Conservation (phyloP, 2,888 invertebrate genomes). For the Onthophagus sagittarius region DNA sequence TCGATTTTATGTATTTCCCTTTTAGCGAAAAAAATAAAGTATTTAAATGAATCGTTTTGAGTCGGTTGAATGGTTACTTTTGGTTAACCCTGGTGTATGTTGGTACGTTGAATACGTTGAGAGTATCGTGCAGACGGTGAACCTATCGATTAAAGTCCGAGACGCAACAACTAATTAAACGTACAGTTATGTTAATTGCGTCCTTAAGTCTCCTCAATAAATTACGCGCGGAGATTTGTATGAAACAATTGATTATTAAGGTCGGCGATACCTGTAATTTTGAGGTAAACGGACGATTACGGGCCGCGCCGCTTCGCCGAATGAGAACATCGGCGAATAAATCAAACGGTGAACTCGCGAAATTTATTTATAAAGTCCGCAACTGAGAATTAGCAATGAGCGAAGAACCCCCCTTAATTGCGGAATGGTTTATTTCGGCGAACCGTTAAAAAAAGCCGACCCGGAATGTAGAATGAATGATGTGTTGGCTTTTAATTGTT, state of each 20-base stretch:
- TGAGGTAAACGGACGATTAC: not conserved
- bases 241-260: not conserved
- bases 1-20: no score
- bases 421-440: not conserved
- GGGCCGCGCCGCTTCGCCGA: not conserved
- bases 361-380: not conserved
- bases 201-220: not conserved
- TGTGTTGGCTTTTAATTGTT: slow-evolving; percentile 3
- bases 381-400: not conserved
- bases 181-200: not conserved
- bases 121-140: not conserved
- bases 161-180: not conserved
- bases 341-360: not conserved
- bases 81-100: no score
- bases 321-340: not conserved
- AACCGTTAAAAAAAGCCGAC: not conserved
- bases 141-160: not conserved
- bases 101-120: not conserved
- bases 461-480: slow-evolving; percentile 3
- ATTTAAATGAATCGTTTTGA: no score
- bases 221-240: not conserved
- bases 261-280: not conserved
- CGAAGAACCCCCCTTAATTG: not conserved
- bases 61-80: no score
- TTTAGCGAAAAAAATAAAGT: no score